Conservation (phyloP, 1,140 invertebrate genomes). For the Bombus terrestris region DNA sequence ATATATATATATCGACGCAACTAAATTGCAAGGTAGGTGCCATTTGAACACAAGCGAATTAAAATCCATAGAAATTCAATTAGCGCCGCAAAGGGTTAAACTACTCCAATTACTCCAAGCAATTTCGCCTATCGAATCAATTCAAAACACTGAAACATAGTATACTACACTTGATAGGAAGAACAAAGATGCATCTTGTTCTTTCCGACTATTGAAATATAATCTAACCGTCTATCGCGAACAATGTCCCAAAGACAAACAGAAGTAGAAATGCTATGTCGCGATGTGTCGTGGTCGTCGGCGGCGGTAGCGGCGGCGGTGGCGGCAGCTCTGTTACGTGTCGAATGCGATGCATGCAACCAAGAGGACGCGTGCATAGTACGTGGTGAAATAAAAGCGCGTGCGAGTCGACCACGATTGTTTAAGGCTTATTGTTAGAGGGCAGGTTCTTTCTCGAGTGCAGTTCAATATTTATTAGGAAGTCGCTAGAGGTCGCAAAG, state of each 20-base stretch:
- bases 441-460: constrained; percentile 5
- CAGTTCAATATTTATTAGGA: constrained; percentile 57
- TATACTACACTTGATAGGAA: background rate
- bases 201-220: background rate
- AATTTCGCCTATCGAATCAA: background rate
- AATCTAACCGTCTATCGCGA: background rate
- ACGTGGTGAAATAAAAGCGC: constrained; percentile 24
- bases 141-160: background rate
- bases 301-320: too few relatives aligned
- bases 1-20: too few relatives aligned
- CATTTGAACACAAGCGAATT: background rate
- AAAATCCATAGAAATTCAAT: constrained; percentile 1
- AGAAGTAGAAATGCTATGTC: background rate
- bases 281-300: too few relatives aligned
- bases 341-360: background rate
- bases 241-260: background rate
- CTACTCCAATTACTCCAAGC: background rate
- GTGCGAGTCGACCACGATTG: background rate
- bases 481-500: constrained; percentile 42
- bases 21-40: background rate
- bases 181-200: background rate
- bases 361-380: background rate
- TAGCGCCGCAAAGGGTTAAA: background rate
- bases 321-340: too few relatives aligned
- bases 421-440: constrained; percentile 3